These are phyloP conservation scores for Rhea pennata DNA, from an alignment of 2,113 vertebrate species.

Conservation along the genomic window DNA sequence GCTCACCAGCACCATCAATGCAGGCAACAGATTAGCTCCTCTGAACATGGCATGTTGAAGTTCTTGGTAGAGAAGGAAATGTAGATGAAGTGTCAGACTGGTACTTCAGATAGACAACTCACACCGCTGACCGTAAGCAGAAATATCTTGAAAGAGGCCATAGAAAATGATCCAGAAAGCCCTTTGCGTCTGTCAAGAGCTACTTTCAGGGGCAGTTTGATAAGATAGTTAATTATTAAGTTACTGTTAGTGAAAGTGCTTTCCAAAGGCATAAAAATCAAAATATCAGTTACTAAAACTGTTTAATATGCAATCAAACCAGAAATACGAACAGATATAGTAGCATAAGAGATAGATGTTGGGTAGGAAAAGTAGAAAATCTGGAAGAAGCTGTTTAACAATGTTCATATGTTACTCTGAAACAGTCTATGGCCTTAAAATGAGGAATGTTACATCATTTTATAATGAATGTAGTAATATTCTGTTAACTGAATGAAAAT, in stretches of 20 bases:
- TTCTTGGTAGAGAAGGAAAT: neutral
- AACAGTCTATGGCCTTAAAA: neutral
- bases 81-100: accelerated
- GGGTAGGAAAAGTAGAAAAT: neutral
- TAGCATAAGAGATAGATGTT: neutral
- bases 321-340: neutral
- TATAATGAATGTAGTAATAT: neutral
- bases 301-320: neutral
- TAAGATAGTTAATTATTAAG: neutral
- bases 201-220: neutral
- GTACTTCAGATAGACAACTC: neutral
- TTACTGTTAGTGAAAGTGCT: neutral
- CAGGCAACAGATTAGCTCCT: no score
- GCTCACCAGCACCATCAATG: accelerated
- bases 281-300: neutral
- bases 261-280: neutral
- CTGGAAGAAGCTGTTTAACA: neutral
- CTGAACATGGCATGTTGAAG: neutral
- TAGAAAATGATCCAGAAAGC: neutral
- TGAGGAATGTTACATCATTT: neutral
- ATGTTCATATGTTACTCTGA: neutral
- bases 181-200: neutral
- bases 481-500: slow-evolving; percentile 16
- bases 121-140: neutral
- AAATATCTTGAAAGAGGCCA: neutral